phyloP scores from a whole-genome alignment of 2,797 vertebrate species.

The Neoniphon sammara region DNA sequence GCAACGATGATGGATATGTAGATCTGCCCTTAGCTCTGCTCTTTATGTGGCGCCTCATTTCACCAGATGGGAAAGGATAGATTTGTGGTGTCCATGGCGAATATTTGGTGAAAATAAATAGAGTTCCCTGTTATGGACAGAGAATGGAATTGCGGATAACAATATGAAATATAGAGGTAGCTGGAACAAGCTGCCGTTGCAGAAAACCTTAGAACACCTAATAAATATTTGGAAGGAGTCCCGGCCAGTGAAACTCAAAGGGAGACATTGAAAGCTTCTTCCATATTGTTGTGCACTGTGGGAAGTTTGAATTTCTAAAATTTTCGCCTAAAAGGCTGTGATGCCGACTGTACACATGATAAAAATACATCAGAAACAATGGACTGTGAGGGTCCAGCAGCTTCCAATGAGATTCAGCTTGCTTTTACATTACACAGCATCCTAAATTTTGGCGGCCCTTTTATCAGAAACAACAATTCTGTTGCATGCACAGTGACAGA shows the following conservation, averaged over 20 bases:
- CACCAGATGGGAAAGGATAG: slow-evolving; percentile 26
- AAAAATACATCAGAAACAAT: slow-evolving; percentile 33
- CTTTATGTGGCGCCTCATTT: slow-evolving; percentile 36
- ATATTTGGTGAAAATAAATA: slow-evolving; percentile 19
- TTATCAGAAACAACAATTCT: slow-evolving; percentile 30
- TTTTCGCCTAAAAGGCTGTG: slow-evolving; percentile 20
- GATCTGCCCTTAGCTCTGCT: slow-evolving; percentile 39
- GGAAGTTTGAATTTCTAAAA: slow-evolving; percentile 24
- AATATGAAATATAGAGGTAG: slow-evolving; percentile 19
- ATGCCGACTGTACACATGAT: slow-evolving; percentile 13
- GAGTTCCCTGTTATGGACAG: slow-evolving; percentile 8
- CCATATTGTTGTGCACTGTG: not conserved
- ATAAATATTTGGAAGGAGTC: not conserved
- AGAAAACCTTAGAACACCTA: slow-evolving; percentile 1
- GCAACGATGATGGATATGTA: slow-evolving; percentile 59
- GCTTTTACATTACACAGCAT: slow-evolving; percentile 31
- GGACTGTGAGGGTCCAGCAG: slow-evolving; percentile 1
- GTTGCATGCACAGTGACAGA: slow-evolving; percentile 12
- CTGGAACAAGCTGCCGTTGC: slow-evolving; percentile 24
- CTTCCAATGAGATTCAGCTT: slow-evolving; percentile 33
- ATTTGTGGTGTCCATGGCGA: slow-evolving; percentile 12
- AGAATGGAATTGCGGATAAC: slow-evolving; percentile 32
- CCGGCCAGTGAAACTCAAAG: slow-evolving; percentile 7
- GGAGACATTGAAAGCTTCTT: not conserved
- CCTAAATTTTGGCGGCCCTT: slow-evolving; percentile 30